phyloP scores from a whole-genome alignment of 2,113 vertebrate species.

The Emydocephalus ijimae region DNA sequence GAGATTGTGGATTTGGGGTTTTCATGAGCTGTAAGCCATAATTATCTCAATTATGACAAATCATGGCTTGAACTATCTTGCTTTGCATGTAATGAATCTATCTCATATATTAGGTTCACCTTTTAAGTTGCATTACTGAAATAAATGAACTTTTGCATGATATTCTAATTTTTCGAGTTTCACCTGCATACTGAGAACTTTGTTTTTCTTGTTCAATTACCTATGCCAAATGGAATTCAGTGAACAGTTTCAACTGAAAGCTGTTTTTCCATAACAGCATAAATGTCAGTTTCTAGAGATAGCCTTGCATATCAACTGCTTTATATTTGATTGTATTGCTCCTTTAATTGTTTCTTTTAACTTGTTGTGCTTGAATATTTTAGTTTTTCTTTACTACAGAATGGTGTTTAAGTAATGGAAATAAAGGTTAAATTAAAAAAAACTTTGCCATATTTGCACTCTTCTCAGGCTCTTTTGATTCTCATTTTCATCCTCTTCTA shows the following conservation, averaged over 20 bases:
- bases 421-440: neutral
- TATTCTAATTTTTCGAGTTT: too few species aligned
- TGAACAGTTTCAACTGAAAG: neutral
- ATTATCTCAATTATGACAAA: too few species aligned
- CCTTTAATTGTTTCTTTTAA: neutral
- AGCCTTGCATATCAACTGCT: neutral
- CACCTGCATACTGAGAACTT: neutral
- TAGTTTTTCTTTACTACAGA: neutral
- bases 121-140: too few species aligned
- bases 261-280: neutral
- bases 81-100: too few species aligned
- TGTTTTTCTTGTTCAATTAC: neutral
- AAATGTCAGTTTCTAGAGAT: neutral
- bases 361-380: neutral
- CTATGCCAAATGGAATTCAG: neutral
- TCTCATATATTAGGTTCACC: too few species aligned
- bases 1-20: too few species aligned
- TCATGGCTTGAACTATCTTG: too few species aligned
- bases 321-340: neutral
- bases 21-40: too few species aligned
- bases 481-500: neutral
- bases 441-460: neutral
- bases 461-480: neutral
- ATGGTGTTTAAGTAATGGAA: neutral
- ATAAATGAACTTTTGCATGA: too few species aligned